Evolutionary conservation across 1,140 invertebrate genomes (phyloP).

Genomic region (Lithobius niger): DNA sequence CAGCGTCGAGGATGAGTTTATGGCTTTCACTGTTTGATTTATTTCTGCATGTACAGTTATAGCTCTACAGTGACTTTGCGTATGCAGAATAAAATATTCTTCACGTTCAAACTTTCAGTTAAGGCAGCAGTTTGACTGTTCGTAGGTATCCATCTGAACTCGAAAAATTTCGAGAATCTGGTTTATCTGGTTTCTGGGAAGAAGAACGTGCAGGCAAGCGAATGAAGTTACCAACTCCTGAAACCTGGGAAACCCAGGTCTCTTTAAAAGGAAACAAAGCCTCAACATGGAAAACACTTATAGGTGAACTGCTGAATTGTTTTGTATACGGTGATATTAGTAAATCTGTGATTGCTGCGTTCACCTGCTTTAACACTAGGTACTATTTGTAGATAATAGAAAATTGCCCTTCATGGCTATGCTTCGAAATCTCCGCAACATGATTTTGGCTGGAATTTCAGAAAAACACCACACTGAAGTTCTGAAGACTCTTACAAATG

Average conservation of each 20-base stretch:
- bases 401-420: conserved; percentile 39
- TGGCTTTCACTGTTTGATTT: too few relatives aligned
- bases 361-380: neutral
- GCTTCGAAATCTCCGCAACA: conserved; percentile 35
- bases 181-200: conserved; percentile 34
- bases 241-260: conserved; percentile 39
- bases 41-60: too few relatives aligned
- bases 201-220: conserved; percentile 32
- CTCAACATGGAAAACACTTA: conserved; percentile 27
- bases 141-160: conserved; percentile 33
- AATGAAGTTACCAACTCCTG: conserved; percentile 36
- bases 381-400: conserved; percentile 27
- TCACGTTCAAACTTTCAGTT: too few relatives aligned
- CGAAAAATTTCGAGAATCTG: conserved; percentile 30
- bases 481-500: conserved; percentile 29
- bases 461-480: conserved; percentile 30
- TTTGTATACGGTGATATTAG: neutral
- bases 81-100: too few relatives aligned
- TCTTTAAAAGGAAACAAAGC: conserved; percentile 36
- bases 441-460: conserved; percentile 34
- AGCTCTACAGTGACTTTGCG: too few relatives aligned
- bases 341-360: neutral
- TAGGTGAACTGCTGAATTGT: neutral
- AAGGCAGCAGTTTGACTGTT: too few relatives aligned
- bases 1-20: too few relatives aligned